Evolutionary conservation across 35 echinoderm and acorn worm genomes (phyloP).

Genomic region (Nesometra sesokonis): DNA sequence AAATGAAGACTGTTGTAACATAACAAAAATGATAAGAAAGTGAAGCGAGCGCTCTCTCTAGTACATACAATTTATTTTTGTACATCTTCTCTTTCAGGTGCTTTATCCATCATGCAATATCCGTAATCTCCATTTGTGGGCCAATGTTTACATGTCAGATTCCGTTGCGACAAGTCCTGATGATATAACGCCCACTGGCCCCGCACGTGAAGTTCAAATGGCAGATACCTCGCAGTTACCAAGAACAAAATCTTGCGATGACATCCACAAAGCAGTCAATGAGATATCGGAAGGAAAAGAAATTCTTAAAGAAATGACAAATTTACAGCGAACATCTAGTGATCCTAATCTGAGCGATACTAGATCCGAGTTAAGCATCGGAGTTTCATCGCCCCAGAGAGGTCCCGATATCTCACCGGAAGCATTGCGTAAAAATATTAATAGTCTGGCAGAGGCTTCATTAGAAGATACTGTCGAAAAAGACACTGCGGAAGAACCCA

Average conservation of each 20-base stretch:
- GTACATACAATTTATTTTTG: not conserved
- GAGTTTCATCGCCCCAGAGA: slow-evolving; percentile 55
- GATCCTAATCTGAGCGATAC: slow-evolving; percentile 78
- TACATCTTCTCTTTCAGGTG: slow-evolving; percentile 28
- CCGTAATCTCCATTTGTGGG: slow-evolving; percentile 59
- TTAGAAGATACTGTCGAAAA: not conserved
- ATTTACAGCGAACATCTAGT: slow-evolving; percentile 49
- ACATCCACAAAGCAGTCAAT: slow-evolving; percentile 59
- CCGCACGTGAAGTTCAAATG: slow-evolving; percentile 1
- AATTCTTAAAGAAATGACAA: slow-evolving; percentile 35
- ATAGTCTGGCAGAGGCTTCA: not conserved
- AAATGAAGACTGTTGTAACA: too few relatives aligned
- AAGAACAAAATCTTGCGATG: slow-evolving; percentile 65
- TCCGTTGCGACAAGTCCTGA: slow-evolving; percentile 9
- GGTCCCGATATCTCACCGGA: not conserved
- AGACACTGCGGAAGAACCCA: not conserved
- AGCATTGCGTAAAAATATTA: not conserved
- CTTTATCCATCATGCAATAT: slow-evolving; percentile 67
- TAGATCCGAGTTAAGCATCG: slow-evolving; percentile 34
- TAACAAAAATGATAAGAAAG: too few relatives aligned
- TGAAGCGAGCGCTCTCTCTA: too few relatives aligned
- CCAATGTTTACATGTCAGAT: slow-evolving; percentile 65
- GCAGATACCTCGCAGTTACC: slow-evolving; percentile 47
- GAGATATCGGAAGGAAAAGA: slow-evolving; percentile 32
- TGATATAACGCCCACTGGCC: slow-evolving; percentile 1